Base-by-base conservation (phyloP, 2,797 vertebrate species). In the Chiroxiphia lanceolata region DNA sequence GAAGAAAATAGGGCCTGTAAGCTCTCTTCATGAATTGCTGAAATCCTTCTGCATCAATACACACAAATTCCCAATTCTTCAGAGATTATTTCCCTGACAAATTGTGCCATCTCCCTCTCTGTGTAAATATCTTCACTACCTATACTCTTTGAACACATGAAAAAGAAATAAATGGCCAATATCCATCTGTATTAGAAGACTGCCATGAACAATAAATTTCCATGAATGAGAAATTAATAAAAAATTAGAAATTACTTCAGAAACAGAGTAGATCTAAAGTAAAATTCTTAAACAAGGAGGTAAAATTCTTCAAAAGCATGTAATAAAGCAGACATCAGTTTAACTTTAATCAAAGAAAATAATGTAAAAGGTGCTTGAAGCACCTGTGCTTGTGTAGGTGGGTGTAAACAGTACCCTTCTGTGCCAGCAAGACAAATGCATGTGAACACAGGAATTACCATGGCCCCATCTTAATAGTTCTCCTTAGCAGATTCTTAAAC, bases 41-140 rank as follows among this genome's bases (percentile, higher is more conserved):
- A 69, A 82, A 34, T 86, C 50, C 69, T 96, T 88, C 83, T 34
- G 64, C 17, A 16, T 84, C 70, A 86, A 94, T 23, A 88, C 25
- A 45, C 23, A 45, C 5, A 84, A 82, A 70, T 71, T 86, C 63
- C 77, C 89, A 94, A 9, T 40, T 74, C 3, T 95, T 70, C 27
- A 67, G 6, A 93, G 77, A 85, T 91, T 60, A 95, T 44, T 88
- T 81, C 65, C 72, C 78, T 92, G 59, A 91, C 57, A 95, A 96
- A 94, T 42, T 82, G 15, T 89, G 90, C 69, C 40, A 61, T 34
- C 57, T 77, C 21, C 26, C 60, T 77, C 26, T 36, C 40, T 79
- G 20, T 69, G 68, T 79, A 63, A 91, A 26, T 33, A 79, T 64
- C 44, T 54, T 91, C 31, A 75, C 27, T 82, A 93, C 33, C 36